These are phyloP conservation scores for Pachyuromys duprasi DNA, from an alignment of 2,797 vertebrate species.

Conservation along the genomic window DNA sequence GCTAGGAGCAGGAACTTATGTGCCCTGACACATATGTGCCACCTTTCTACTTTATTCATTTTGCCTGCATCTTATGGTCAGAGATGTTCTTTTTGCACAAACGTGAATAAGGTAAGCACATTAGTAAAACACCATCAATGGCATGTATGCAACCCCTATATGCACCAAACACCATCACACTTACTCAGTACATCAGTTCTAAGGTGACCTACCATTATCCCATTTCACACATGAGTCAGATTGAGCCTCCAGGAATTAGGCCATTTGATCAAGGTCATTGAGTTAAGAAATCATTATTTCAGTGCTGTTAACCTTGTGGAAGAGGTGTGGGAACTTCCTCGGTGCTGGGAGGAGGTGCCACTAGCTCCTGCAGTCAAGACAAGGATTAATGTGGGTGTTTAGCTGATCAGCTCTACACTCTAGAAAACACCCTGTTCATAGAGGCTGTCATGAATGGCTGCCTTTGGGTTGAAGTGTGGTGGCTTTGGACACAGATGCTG, in stretches of 20 bases:
- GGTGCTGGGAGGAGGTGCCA: not conserved
- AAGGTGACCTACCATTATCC: not conserved
- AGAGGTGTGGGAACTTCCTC: not conserved
- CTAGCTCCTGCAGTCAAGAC: not conserved
- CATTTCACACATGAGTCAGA: not conserved
- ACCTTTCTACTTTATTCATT: not conserved
- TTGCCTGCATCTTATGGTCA: not conserved
- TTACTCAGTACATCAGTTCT: not conserved
- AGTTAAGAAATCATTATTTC: not conserved
- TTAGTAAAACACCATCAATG: not conserved
- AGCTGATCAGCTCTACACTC: not conserved
- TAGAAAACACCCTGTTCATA: too few relatives aligned
- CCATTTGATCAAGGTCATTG: not conserved
- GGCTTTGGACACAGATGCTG: not conserved
- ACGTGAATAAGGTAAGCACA: too few relatives aligned
- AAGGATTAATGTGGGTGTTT: not conserved
- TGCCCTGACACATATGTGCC: not conserved
- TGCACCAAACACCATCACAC: not conserved
- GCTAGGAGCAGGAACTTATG: not conserved
- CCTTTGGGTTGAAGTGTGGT: too few relatives aligned
- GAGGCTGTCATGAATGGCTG: too few relatives aligned
- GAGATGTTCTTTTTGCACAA: not conserved
- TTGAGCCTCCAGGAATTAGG: not conserved
- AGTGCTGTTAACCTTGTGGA: not conserved
- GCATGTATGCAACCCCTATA: not conserved